These are phyloP conservation scores for Oasisia sp. DNA, from an alignment of 2,888 invertebrate genomes.

Conservation along the genomic window DNA sequence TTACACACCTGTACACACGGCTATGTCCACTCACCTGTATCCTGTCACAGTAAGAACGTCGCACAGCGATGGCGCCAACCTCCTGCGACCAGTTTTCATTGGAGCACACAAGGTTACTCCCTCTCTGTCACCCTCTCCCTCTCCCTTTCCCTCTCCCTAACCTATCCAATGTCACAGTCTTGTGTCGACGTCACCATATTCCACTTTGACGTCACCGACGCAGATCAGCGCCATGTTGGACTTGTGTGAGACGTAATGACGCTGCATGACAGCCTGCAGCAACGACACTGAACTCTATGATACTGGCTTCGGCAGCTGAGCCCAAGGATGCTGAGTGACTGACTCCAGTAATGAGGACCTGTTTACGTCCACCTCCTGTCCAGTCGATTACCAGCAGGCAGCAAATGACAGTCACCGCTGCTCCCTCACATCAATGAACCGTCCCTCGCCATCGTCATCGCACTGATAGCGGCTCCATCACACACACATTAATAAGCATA, in stretches of 20 bases:
- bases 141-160: not conserved
- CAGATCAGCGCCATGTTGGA: not conserved
- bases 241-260: not conserved
- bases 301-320: not conserved
- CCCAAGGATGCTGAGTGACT: not conserved
- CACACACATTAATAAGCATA: not conserved
- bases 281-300: not conserved
- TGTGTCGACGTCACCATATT: not conserved
- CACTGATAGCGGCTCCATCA: not conserved
- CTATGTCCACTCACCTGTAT: not conserved
- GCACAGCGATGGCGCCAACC: conserved; percentile 6
- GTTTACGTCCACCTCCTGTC: not conserved
- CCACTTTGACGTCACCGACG: not conserved
- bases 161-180: not conserved
- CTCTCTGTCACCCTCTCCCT: not conserved
- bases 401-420: not conserved
- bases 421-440: not conserved
- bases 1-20: not conserved
- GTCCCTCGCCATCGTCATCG: not conserved
- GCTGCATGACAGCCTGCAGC: not conserved
- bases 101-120: not conserved
- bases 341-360: not conserved
- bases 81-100: not conserved
- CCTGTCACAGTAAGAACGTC: not conserved
- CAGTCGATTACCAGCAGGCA: not conserved